Conservation (phyloP, 2,888 invertebrate species). For the Allygus modestus region DNA sequence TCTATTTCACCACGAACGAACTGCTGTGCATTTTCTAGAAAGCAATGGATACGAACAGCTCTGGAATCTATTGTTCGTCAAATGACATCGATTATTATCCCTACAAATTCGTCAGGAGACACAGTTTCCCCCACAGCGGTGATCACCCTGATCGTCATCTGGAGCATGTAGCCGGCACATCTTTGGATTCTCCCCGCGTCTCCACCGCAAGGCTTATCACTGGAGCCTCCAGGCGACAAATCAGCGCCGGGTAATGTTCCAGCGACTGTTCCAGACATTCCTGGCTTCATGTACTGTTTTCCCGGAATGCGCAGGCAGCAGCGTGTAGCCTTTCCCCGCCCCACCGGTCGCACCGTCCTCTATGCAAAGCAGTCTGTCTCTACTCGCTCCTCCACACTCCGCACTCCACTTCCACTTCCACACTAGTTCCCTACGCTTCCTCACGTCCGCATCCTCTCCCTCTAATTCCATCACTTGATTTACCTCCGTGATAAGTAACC, state of each 20-base stretch:
- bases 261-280: constrained; percentile 61
- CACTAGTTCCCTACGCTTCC: constrained; percentile 51
- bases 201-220: background rate
- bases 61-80: too few relatives aligned
- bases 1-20: too few relatives aligned
- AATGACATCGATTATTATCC: too few relatives aligned
- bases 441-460: constrained; percentile 23
- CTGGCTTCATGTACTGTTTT: constrained; percentile 61
- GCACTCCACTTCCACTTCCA: constrained; percentile 20
- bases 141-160: too few relatives aligned
- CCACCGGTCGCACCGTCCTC: too few relatives aligned
- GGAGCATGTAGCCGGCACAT: background rate
- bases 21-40: too few relatives aligned
- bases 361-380: constrained; percentile 60
- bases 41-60: too few relatives aligned
- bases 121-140: too few relatives aligned
- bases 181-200: background rate
- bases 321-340: constrained; percentile 26
- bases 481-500: constrained; percentile 51
- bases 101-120: too few relatives aligned
- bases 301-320: constrained; percentile 58
- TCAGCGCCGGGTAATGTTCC: constrained; percentile 62
- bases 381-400: background rate
- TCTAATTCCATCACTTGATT: constrained; percentile 55
- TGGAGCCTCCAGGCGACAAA: constrained; percentile 44